Evolutionary conservation across 2,113 vertebrate genomes (phyloP).

Genomic region (Paracanthobrama guichenoti): DNA sequence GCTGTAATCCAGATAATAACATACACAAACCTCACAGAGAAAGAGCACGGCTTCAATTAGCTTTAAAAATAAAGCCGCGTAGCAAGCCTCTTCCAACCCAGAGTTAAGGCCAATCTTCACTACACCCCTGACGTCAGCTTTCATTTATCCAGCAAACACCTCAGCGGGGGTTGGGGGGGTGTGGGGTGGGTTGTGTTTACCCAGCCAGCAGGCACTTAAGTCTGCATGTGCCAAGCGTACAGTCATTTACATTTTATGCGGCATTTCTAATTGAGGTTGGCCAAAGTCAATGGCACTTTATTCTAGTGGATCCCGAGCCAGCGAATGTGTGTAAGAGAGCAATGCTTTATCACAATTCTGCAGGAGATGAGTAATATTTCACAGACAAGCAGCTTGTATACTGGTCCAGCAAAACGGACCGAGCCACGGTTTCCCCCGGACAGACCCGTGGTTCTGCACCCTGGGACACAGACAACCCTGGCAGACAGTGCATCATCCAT

Average conservation of each 20-base stretch:
- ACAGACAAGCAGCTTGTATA: not conserved
- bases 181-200: conserved; percentile 5
- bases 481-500: conserved; percentile 31
- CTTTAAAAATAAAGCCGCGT: conserved; percentile 27
- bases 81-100: not conserved
- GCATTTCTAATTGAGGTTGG: conserved; percentile 50
- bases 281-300: conserved; percentile 17
- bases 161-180: too few species aligned
- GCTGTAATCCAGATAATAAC: conserved; percentile 19
- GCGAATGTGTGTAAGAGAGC: not conserved
- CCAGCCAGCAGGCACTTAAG: conserved; percentile 18
- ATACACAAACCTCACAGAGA: not conserved
- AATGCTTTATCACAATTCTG: conserved; percentile 11
- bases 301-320: not conserved
- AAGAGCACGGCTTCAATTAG: conserved; percentile 25
- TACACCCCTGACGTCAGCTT: conserved; percentile 17
- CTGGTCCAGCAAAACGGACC: not conserved
- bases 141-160: conserved; percentile 26
- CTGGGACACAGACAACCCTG: conserved; percentile 2
- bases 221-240: not conserved
- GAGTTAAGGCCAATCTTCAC: not conserved
- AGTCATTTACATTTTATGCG: conserved; percentile 43
- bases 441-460: not conserved
- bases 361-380: conserved; percentile 30
- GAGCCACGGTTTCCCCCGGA: not conserved